Percentiles rank a stretch among this genome's conserved stretches.
phyloP scores from a whole-genome alignment of 2,888 invertebrate genomes.

The Metalampra italica region DNA sequence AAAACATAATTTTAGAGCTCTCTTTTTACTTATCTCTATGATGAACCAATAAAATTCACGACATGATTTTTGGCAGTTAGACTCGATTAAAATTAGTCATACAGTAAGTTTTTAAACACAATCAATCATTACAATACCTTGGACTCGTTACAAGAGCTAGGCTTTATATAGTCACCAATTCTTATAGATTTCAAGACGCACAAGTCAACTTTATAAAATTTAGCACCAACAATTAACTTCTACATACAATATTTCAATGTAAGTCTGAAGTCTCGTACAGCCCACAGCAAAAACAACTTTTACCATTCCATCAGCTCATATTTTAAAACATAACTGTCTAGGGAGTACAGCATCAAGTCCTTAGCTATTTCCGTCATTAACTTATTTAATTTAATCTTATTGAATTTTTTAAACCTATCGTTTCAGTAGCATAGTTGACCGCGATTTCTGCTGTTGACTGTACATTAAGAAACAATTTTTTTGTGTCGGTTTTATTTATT shows the following conservation, averaged over 20 bases:
- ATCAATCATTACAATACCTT: conserved; percentile 24
- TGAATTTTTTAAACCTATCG: too few relatives aligned
- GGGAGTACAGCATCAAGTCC: too few relatives aligned
- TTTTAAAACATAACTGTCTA: too few relatives aligned
- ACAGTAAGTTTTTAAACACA: conserved; percentile 1
- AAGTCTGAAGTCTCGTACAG: too few relatives aligned
- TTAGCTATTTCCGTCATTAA: too few relatives aligned
- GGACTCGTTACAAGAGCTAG: conserved; percentile 18
- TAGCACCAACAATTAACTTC: conserved; percentile 37
- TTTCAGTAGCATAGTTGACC: too few relatives aligned
- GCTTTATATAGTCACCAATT: background rate
- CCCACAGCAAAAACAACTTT: too few relatives aligned
- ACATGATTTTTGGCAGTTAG: conserved; percentile 24
- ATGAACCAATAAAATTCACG: conserved; percentile 24
- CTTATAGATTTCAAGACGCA: background rate
- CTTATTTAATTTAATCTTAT: too few relatives aligned
- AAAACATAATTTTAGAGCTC: conserved; percentile 10
- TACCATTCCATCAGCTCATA: too few relatives aligned
- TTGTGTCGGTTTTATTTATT: too few relatives aligned
- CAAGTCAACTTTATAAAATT: conserved; percentile 19
- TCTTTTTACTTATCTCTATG: conserved; percentile 12
- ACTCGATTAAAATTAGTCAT: conserved; percentile 16
- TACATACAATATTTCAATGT: background rate
- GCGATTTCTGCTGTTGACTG: too few relatives aligned
- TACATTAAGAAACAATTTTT: too few relatives aligned